phyloP scores from a whole-genome alignment of 2,113 vertebrate genomes.

The Petroica traversi region DNA sequence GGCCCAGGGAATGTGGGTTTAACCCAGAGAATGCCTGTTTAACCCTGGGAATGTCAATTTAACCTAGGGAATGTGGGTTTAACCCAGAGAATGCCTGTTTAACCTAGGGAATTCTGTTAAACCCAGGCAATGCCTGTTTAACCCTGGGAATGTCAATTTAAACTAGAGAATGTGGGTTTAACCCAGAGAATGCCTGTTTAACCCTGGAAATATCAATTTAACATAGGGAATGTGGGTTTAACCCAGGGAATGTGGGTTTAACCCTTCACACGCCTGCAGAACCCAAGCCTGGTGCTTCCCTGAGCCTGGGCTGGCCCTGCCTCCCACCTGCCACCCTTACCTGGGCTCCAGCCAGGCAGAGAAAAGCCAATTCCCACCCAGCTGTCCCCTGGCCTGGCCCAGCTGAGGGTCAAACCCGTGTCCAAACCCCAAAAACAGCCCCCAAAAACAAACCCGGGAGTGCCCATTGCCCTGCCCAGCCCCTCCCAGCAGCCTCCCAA shows the following conservation, averaged over 20 bases:
- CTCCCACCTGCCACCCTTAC: background rate
- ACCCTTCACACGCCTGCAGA: background rate
- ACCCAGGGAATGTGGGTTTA: too few species aligned
- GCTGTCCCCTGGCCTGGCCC: rapidly evolving
- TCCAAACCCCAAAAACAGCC: background rate
- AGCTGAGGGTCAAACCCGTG: background rate
- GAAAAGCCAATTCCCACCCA: background rate
- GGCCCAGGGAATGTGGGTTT: background rate
- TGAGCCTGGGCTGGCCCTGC: background rate
- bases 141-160: too few species aligned
- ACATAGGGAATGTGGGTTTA: background rate
- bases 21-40: background rate
- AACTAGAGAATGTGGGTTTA: too few species aligned
- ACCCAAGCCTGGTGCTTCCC: background rate
- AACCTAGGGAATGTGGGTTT: background rate
- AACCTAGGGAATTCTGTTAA: too few species aligned
- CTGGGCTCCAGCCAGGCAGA: background rate
- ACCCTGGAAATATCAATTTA: too few species aligned
- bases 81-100: too few species aligned
- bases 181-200: too few species aligned
- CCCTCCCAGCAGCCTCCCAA: background rate
- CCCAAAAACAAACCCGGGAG: rapidly evolving
- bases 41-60: too few species aligned
- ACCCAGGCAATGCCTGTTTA: too few species aligned
- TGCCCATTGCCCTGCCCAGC: rapidly evolving